Percentiles rank a stretch among this genome's conserved stretches.
Evolutionary conservation across 2,797 vertebrate genomes (phyloP).

Genomic region (Sparus aurata): DNA sequence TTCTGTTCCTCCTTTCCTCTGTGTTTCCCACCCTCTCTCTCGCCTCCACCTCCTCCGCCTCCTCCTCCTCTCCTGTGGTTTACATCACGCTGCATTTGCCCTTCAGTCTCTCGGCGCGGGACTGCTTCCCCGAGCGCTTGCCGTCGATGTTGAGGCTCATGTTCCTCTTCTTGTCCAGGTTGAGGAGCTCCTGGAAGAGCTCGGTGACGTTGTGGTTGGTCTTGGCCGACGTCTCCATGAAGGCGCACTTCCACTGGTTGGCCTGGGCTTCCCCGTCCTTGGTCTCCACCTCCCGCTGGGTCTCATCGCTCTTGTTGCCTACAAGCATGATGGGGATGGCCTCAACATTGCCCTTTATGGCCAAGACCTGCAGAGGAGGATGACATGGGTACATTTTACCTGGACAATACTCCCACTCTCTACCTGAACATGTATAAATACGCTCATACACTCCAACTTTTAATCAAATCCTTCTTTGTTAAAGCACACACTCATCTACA

Average conservation of each 20-base stretch:
- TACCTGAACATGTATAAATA: too few relatives aligned
- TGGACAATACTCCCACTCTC: too few relatives aligned
- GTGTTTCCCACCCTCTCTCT: slow-evolving; percentile 8
- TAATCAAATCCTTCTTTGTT: too few relatives aligned
- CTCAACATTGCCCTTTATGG: slow-evolving; percentile 96
- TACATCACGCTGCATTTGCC: slow-evolving; percentile 97
- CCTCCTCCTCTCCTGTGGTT: slow-evolving; percentile 49
- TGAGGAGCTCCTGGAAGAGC: slow-evolving; percentile 98
- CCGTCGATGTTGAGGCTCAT: slow-evolving; percentile 97
- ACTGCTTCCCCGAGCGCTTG: slow-evolving; percentile 95
- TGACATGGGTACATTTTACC: neutral
- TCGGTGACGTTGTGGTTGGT: slow-evolving; percentile 98
- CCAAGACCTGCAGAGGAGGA: slow-evolving; percentile 84
- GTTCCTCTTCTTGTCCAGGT: slow-evolving; percentile 95
- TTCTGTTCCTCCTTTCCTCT: slow-evolving; percentile 23
- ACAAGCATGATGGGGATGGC: slow-evolving; percentile 97
- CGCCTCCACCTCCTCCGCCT: neutral
- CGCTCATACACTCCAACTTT: too few relatives aligned
- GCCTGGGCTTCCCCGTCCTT: slow-evolving; percentile 94
- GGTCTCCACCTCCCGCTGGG: slow-evolving; percentile 94
- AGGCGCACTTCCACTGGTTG: slow-evolving; percentile 96
- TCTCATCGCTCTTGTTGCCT: slow-evolving; percentile 98
- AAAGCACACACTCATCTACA: too few relatives aligned
- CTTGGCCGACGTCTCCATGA: slow-evolving; percentile 99
- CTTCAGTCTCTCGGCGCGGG: slow-evolving; percentile 95